phyloP scores from a whole-genome alignment of 2,797 vertebrate species.

The Pangasius sanitwongsei region DNA sequence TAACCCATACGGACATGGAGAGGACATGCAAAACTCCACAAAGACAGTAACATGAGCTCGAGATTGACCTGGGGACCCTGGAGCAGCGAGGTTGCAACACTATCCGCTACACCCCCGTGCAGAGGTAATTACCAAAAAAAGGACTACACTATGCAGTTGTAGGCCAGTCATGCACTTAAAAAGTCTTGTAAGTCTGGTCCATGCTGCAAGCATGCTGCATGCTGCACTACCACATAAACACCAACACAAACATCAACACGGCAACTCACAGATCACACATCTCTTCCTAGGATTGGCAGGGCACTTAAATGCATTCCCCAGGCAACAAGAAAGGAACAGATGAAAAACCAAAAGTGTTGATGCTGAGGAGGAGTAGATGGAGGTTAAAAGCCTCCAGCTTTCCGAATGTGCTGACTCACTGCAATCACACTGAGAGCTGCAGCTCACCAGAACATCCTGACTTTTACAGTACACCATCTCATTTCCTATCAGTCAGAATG shows the following conservation, averaged over 20 bases:
- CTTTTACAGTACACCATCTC: constrained; percentile 50
- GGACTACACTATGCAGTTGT: neutral
- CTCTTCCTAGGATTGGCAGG: neutral
- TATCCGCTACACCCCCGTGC: neutral
- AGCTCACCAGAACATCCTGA: constrained; percentile 60
- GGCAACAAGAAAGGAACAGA: constrained; percentile 10
- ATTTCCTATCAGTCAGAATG: constrained; percentile 6
- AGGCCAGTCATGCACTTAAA: neutral
- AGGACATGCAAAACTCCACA: neutral
- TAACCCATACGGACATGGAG: neutral
- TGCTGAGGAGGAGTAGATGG: constrained; percentile 52
- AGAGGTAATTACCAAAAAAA: neutral
- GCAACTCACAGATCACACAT: constrained; percentile 15
- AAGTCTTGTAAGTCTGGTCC: neutral
- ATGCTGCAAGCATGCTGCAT: neutral
- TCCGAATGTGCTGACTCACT: constrained; percentile 76
- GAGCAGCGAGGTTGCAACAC: neutral
- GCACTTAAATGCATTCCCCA: neutral
- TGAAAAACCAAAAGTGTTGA: constrained; percentile 29
- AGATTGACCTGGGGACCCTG: neutral
- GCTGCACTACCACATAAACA: neutral
- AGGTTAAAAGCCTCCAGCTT: constrained; percentile 36
- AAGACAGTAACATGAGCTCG: neutral
- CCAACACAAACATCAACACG: constrained; percentile 27
- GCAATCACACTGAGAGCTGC: constrained; percentile 61